phyloP scores from a whole-genome alignment of 2,888 invertebrate species.

The Dryobota labecula region DNA sequence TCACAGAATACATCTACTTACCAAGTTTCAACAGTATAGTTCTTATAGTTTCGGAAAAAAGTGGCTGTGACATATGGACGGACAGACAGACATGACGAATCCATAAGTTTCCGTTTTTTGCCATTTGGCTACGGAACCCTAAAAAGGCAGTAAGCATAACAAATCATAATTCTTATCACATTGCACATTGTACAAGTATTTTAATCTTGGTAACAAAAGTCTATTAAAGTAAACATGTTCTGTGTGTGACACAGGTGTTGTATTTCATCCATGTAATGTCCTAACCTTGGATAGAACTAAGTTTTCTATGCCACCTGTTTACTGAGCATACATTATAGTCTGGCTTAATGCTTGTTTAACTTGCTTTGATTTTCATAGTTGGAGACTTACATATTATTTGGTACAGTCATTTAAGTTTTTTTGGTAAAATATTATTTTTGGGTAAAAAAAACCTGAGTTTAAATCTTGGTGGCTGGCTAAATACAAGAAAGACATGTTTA shows the following conservation, averaged over 20 bases:
- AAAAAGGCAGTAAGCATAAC: not conserved
- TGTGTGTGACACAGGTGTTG: slow-evolving; percentile 68
- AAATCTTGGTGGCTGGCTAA: too few relatives aligned
- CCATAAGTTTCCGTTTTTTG: too few relatives aligned
- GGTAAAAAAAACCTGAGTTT: too few relatives aligned
- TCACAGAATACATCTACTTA: too few relatives aligned
- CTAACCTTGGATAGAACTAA: slow-evolving; percentile 64
- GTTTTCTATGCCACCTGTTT: slow-evolving; percentile 50
- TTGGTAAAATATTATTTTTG: not conserved
- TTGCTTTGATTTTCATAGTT: slow-evolving; percentile 27
- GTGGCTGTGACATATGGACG: too few relatives aligned
- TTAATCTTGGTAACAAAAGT: slow-evolving; percentile 42
- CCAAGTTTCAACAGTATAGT: too few relatives aligned
- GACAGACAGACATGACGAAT: too few relatives aligned
- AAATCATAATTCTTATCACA: slow-evolving; percentile 41
- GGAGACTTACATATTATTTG: not conserved
- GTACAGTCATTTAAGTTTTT: not conserved
- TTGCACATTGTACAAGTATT: slow-evolving; percentile 23
- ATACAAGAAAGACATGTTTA: not conserved
- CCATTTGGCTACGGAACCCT: too few relatives aligned
- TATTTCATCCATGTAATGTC: slow-evolving; percentile 58
- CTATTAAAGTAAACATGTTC: slow-evolving; percentile 46
- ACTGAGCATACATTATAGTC: slow-evolving; percentile 38
- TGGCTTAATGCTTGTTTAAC: slow-evolving; percentile 24
- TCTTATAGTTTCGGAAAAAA: too few relatives aligned